phyloP scores from a whole-genome alignment of 2,797 vertebrate species.

The Cyclopterus lumpus region DNA sequence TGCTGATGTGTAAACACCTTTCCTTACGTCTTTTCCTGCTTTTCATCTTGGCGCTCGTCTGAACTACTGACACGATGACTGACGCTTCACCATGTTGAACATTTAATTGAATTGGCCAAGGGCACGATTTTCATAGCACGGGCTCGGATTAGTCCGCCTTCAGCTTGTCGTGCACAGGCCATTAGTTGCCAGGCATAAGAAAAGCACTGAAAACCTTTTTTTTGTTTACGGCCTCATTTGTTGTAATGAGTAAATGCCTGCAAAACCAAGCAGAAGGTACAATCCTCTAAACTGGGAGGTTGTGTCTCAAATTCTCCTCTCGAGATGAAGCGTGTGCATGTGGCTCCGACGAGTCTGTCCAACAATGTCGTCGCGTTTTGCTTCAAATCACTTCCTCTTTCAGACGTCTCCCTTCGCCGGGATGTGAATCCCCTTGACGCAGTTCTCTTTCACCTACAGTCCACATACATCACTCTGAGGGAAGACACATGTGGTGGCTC shows the following conservation, averaged over 20 bases:
- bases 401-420: conserved; percentile 11
- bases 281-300: conserved; percentile 25
- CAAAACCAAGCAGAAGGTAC: conserved; percentile 36
- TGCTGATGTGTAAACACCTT: conserved; percentile 32
- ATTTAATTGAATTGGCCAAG: conserved; percentile 59
- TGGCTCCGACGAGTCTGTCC: conserved; percentile 32
- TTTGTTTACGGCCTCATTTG: conserved; percentile 53
- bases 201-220: conserved; percentile 55
- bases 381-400: conserved; percentile 16
- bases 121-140: conserved; percentile 39
- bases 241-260: conserved; percentile 57
- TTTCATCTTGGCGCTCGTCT: background rate
- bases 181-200: conserved; percentile 54
- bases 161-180: conserved; percentile 33
- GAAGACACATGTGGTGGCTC: conserved; percentile 52
- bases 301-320: conserved; percentile 21
- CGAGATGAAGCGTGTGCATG: conserved; percentile 23
- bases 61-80: conserved; percentile 41
- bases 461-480: conserved; percentile 29
- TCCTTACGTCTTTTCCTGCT: conserved; percentile 19
- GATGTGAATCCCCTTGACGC: conserved; percentile 9
- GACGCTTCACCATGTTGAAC: conserved; percentile 38
- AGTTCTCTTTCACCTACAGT: conserved; percentile 27
- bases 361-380: conserved; percentile 44
- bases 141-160: conserved; percentile 47